Evolutionary conservation across 2,113 vertebrate species (phyloP).

Genomic region (Clarias magur): DNA sequence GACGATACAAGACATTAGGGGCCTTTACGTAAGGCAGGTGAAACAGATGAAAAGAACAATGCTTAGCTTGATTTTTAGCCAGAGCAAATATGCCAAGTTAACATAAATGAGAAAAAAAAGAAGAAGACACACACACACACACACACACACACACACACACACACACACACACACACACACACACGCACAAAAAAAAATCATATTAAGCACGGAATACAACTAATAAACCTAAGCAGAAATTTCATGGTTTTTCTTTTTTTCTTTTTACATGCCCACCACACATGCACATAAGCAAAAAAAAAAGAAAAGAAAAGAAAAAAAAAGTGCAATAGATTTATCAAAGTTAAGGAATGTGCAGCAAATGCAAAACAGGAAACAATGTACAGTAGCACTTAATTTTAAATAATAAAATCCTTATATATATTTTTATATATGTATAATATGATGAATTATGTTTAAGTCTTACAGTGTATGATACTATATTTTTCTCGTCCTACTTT

Average conservation of each 20-base stretch:
- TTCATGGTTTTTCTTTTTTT: not conserved
- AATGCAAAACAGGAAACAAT: slow-evolving; percentile 8
- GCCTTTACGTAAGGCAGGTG: slow-evolving; percentile 47
- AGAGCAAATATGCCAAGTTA: not conserved
- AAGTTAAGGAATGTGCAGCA: slow-evolving; percentile 1
- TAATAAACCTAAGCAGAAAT: not conserved
- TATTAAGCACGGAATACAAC: not conserved
- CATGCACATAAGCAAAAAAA: not conserved
- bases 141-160: too few relatives aligned
- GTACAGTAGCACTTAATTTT: not conserved
- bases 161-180: too few relatives aligned
- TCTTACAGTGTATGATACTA: not conserved
- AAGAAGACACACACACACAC: too few relatives aligned
- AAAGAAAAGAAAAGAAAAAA: not conserved
- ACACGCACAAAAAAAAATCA: not conserved
- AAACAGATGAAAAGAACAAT: not conserved
- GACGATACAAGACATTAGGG: not conserved
- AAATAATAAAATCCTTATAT: not conserved
- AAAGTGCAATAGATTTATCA: not conserved
- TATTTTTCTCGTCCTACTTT: not conserved
- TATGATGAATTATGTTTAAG: slow-evolving; percentile 3
- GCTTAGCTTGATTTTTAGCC: not conserved
- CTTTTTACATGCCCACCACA: too few relatives aligned
- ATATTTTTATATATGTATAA: not conserved
- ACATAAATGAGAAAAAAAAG: not conserved